Conservation (phyloP, 2,888 invertebrate genomes). For the Cosmia pyralina region DNA sequence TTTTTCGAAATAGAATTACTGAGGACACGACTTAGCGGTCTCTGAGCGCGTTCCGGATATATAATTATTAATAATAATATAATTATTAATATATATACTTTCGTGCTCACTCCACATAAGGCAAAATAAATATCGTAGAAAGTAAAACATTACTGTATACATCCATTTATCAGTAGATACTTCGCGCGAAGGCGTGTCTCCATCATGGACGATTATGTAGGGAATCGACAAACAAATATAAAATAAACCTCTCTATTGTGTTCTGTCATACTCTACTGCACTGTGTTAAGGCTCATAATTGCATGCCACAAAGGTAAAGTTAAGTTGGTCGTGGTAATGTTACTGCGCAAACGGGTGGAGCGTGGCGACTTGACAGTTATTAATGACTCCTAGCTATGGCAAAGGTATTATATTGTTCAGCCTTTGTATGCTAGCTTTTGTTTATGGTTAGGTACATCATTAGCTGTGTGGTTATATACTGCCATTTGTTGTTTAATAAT, state of each 20-base stretch:
- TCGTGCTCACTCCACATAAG: background rate
- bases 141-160: constrained; percentile 39
- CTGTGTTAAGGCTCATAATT: constrained; percentile 64
- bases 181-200: constrained; percentile 57
- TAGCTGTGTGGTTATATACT: constrained; percentile 39
- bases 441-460: constrained; percentile 51
- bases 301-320: constrained; percentile 24
- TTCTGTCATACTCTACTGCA: constrained; percentile 21
- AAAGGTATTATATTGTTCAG: constrained; percentile 53
- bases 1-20: too few relatives aligned
- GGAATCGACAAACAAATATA: constrained; percentile 50
- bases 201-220: constrained; percentile 57
- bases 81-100: too few relatives aligned
- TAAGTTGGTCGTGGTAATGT: constrained; percentile 73
- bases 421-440: constrained; percentile 52
- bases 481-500: constrained; percentile 51
- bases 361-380: constrained; percentile 81
- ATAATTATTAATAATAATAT: too few relatives aligned
- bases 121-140: constrained; percentile 31
- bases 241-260: constrained; percentile 34
- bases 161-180: constrained; percentile 53
- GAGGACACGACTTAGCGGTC: too few relatives aligned
- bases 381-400: constrained; percentile 79
- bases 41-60: too few relatives aligned
- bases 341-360: constrained; percentile 84